Evolutionary conservation across 2,797 vertebrate species (phyloP), one percentile per base, ranked within the genome.

Genomic region (Furcifer pardalis): DNA sequence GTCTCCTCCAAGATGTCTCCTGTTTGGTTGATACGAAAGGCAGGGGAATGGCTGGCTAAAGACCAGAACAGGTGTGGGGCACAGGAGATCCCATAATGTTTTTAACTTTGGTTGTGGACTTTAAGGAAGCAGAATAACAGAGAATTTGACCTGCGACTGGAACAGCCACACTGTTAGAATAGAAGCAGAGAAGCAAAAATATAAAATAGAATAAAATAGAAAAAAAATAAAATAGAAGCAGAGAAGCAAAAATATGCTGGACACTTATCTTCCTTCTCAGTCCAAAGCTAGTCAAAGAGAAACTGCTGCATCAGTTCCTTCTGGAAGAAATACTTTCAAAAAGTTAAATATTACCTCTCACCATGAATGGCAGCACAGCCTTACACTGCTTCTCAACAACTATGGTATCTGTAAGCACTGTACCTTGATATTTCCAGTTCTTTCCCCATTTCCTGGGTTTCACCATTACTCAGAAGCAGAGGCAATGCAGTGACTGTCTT

Each of bases 301-400:
- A 88, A 92, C 85, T 86, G 85, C 84, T 81, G 63, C 78, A 66
- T 77, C 79, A 79, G 46, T 66, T 77, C 79, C 75, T 91, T 77
- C 56, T 71, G 65, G 52, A 77, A 86, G 40, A 81, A 81, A 86
- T 49, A 91, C 27, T 87, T 79, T 79, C 76, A 83, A 79, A 86
- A 84, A 91, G 86, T 76, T 86, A 76, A 78, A 79, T 82, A 78
- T 85, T 88, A 78, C 84, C 88, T 83, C 75, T 93, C 84, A 77
- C 9, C 80, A 79, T 88, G 88, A 89, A 84, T 59, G 3, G 79
- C n/a, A 81, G 0, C 6, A 4, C 73, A 25, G 79, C 82, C 59
- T 91, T 82, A 37, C 68, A 77, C 0, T 9, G 80, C 84, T 84
- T 83, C 42, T 82, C 59, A 42, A 44, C 59, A 42, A 44, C 86